Conservation (phyloP, 2,888 invertebrate species). For the Brassicogethes aeneus region DNA sequence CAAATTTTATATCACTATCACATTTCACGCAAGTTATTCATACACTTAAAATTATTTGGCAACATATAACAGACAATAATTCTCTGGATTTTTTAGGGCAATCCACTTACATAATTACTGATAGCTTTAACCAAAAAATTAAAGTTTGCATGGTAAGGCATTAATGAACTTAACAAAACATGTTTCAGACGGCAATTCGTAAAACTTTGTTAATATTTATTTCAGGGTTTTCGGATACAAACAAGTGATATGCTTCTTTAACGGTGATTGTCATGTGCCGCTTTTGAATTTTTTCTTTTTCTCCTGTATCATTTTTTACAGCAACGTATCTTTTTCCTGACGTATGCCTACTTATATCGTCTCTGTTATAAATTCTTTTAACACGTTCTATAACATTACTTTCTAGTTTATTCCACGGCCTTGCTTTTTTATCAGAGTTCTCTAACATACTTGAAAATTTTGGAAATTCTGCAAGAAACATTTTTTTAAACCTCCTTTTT, state of each 20-base stretch:
- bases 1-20: not conserved
- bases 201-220: not conserved
- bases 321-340: not conserved
- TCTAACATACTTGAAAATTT: not conserved
- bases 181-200: not conserved
- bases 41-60: not conserved
- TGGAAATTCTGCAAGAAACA: not conserved
- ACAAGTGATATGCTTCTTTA: not conserved
- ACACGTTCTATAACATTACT: not conserved
- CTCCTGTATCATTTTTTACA: not conserved
- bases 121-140: not conserved
- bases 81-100: not conserved
- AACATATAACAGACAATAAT: not conserved
- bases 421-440: not conserved
- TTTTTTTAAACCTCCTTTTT: not conserved
- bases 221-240: not conserved
- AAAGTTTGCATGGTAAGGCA: too few relatives aligned
- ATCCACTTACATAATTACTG: not conserved
- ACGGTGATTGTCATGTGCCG: not conserved
- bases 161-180: not conserved
- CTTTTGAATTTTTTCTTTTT: not conserved
- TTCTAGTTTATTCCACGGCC: not conserved
- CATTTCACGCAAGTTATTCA: slow-evolving; percentile 1
- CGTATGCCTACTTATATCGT: not conserved
- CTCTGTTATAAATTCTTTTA: not conserved